A percentile compares a stretch with the other conserved stretches of the same genome.
These are phyloP conservation scores for Petroica traversi DNA, from an alignment of 2,113 vertebrate genomes.

Conservation along the genomic window DNA sequence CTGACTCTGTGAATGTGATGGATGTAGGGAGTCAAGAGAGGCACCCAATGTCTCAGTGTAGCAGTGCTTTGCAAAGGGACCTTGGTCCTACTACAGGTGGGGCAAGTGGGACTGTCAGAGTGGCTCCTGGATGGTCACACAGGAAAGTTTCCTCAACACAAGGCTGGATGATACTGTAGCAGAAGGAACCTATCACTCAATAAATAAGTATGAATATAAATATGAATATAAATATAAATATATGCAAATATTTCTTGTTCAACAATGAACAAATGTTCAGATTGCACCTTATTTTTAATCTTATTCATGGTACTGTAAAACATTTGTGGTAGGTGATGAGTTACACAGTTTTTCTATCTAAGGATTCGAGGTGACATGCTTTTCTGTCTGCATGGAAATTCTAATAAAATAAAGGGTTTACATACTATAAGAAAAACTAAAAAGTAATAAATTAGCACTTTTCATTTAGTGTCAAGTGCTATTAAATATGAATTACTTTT, in stretches of 20 bases:
- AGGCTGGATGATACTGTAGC: neutral
- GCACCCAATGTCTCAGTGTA: rapidly evolving
- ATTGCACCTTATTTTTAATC: neutral
- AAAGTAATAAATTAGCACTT: neutral
- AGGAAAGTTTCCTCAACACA: neutral
- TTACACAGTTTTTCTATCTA: neutral
- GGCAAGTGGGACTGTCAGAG: too few species aligned
- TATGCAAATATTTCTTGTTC: neutral
- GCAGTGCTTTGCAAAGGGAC: neutral
- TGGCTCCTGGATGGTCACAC: neutral
- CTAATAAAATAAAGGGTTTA: neutral
- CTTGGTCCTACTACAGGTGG: neutral
- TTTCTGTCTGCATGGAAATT: neutral
- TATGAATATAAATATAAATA: neutral
- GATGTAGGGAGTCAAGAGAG: neutral
- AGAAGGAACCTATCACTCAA: neutral
- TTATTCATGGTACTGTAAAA: neutral
- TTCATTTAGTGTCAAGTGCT: neutral
- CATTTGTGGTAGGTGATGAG: neutral
- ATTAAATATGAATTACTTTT: neutral
- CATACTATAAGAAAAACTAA: neutral
- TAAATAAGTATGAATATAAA: neutral
- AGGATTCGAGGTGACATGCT: neutral
- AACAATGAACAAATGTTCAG: neutral
- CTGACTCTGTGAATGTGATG: neutral